A percentile compares a stretch with the other conserved stretches of the same genome.
phyloP scores from a whole-genome alignment of 1,140 invertebrate genomes.

The Euura saliciscinereae region DNA sequence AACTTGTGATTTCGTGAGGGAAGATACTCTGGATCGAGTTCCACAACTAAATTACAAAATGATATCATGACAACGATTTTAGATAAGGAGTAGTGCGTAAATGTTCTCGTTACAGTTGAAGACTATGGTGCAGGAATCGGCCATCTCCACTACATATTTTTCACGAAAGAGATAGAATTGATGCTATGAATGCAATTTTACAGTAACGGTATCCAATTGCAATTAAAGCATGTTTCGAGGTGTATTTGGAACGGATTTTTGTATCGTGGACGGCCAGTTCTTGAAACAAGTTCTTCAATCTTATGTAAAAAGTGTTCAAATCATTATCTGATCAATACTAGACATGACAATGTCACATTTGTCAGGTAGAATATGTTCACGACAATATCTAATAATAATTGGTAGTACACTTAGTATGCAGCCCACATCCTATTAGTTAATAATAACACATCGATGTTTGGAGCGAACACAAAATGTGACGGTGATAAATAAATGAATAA shows the following conservation, averaged over 20 bases:
- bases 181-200: no score
- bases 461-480: conserved; percentile 12
- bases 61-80: background rate
- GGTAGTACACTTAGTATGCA: background rate
- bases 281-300: no score
- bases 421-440: conserved; percentile 9
- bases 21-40: conserved; percentile 61
- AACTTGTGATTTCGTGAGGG: conserved; percentile 63
- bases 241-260: no score
- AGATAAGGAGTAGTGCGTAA: background rate
- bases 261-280: no score
- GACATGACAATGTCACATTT: no score
- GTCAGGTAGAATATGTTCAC: background rate
- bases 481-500: conserved; percentile 3
- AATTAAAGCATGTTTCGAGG: no score
- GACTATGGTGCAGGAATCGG: no score
- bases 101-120: background rate
- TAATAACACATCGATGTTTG: conserved; percentile 1
- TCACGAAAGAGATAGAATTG: no score
- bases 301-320: no score
- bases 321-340: no score
- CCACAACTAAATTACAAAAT: conserved; percentile 47
- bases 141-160: no score
- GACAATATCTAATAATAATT: background rate
- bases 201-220: no score